Conservation (phyloP, 2,797 vertebrate genomes). For the Falco biarmicus region DNA sequence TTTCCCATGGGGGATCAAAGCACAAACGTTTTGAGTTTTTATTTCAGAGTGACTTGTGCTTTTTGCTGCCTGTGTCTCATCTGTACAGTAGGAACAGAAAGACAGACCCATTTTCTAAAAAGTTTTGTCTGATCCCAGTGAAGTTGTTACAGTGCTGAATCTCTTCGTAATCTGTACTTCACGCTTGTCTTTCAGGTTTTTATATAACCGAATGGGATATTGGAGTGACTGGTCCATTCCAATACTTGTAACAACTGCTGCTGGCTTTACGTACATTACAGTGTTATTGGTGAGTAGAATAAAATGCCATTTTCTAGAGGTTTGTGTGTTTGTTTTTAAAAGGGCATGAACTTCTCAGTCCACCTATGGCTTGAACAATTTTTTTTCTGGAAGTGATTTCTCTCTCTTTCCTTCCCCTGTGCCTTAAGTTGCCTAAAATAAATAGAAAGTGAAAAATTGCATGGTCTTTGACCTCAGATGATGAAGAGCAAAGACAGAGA, state of each 20-base stretch:
- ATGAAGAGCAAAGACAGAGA: not conserved
- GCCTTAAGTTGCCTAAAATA: not conserved
- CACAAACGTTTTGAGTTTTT: not conserved
- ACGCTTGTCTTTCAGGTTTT: conserved; percentile 81
- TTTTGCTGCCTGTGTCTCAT: not conserved
- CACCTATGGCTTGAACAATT: rapidly evolving
- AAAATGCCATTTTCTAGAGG: not conserved
- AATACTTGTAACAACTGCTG: conserved; percentile 86
- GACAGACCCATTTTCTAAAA: not conserved
- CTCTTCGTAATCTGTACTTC: not conserved
- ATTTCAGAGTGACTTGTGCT: not conserved
- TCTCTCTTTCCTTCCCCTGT: not conserved
- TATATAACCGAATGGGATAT: conserved; percentile 92
- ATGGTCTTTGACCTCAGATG: not conserved
- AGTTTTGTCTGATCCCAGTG: not conserved
- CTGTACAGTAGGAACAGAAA: not conserved
- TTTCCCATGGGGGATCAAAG: not conserved
- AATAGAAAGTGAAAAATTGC: not conserved
- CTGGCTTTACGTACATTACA: conserved; percentile 89
- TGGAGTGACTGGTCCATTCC: conserved; percentile 95
- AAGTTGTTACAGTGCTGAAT: not conserved
- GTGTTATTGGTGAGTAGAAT: conserved; percentile 84
- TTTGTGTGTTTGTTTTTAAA: not conserved
- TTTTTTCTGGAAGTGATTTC: not conserved
- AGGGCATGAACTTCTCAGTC: not conserved